These are phyloP conservation scores for Pipistrellus nathusii DNA, from an alignment of 2,797 vertebrate species.

Conservation along the genomic window DNA sequence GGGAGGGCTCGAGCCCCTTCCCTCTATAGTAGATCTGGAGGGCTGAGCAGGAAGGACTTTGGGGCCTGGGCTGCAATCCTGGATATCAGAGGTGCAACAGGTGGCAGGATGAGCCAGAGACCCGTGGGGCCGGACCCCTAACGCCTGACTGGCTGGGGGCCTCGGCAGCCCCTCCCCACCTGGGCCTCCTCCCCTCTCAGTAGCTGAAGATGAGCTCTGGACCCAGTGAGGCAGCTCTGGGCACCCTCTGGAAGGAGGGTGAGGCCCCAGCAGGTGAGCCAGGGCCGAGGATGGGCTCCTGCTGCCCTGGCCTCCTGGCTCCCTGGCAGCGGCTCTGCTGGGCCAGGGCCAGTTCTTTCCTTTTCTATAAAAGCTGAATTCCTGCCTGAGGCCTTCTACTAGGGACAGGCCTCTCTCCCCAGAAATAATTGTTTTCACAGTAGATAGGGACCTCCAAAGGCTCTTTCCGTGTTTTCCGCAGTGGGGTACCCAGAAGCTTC, in stretches of 20 bases:
- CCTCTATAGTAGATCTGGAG: background rate
- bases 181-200: background rate
- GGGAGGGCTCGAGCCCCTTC: background rate
- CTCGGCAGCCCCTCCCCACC: background rate
- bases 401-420: background rate
- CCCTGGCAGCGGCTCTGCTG: background rate
- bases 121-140: background rate
- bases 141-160: background rate
- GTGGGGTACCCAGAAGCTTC: background rate
- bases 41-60: background rate
- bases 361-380: background rate
- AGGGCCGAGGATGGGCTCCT: background rate
- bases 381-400: background rate
- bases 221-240: background rate
- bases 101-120: background rate
- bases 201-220: background rate
- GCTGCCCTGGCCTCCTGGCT: background rate
- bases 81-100: background rate
- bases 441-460: background rate
- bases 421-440: background rate
- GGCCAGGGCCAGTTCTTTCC: accelerated
- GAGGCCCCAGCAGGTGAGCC: background rate
- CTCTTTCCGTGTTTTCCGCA: background rate
- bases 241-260: background rate
- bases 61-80: background rate